Base-by-base conservation (phyloP, 2,113 vertebrate genomes). In the Propithecus coquereli region DNA sequence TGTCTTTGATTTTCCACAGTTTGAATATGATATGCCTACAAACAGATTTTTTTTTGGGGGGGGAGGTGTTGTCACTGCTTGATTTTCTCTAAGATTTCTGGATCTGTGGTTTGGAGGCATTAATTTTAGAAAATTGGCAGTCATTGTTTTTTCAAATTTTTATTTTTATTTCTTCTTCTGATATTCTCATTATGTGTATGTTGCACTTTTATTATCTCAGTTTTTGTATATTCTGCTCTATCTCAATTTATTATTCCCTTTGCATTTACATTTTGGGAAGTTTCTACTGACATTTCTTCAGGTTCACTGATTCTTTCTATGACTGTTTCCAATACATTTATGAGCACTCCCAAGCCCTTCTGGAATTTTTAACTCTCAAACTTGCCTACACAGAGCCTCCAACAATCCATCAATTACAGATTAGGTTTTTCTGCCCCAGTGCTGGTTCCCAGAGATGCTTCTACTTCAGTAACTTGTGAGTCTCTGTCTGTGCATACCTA, bases 51-150 rank as follows among this genome's bases (percentile, higher is more conserved):
- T 5, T 23, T 54, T 32, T 20, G 2, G 50, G 50, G 50, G 12
- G 50, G 47, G 47, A n/a, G n/a, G n/a, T n/a, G n/a, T n/a, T n/a
- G n/a, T n/a, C n/a, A n/a, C n/a, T n/a, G n/a, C n/a, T n/a, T n/a
- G n/a, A n/a, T n/a, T n/a, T n/a, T 96, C 27, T 90, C 34, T 92
- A 17, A 86, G 12, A 83, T 71, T 82, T 84, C 52, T 63, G 23
- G 4, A 16, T 73, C 8, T 81, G 1, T 80, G 7, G 1, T 54
- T 87, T 80, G 32, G 25, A 18, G 2, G 82, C 37, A 81, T 45
- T 81, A 87, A 76, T 84, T 95, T 50, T 80, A 6, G 22, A 70
- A 95, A 43, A 59, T 12, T 52, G 23, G 54, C 18, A 80, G n/a
- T 52, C 12, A 81, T 81, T 57, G 37, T 52, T 57, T 82, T 59